Percentiles rank a stretch among this genome's conserved stretches.
These are phyloP conservation scores for Cryptocheilus praepositus DNA, from an alignment of 2,888 invertebrate genomes.

Conservation along the genomic window DNA sequence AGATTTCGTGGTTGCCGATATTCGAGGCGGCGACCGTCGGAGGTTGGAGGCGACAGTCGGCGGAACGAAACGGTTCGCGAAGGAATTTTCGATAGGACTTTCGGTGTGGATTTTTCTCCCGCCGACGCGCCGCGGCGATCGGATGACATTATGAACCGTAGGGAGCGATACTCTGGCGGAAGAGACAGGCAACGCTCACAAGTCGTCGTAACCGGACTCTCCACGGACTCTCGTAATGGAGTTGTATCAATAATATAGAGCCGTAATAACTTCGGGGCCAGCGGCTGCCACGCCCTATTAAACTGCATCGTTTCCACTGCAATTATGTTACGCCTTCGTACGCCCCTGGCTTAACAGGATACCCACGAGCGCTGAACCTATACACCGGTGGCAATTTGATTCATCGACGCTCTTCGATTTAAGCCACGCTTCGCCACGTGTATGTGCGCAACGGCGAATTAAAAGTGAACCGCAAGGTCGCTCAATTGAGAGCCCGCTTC, in stretches of 20 bases:
- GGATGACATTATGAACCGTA: too few species aligned
- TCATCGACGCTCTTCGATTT: constrained; percentile 1
- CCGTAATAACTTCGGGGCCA: constrained; percentile 53
- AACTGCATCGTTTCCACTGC: constrained; percentile 44
- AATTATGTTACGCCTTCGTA: constrained; percentile 46
- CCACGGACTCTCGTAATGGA: constrained; percentile 53
- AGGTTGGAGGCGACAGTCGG: too few species aligned
- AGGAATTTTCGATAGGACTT: too few species aligned
- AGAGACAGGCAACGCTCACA: not conserved
- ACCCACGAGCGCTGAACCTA: constrained; percentile 17
- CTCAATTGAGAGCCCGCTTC: too few species aligned
- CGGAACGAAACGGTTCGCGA: too few species aligned
- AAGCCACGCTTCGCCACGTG: constrained; percentile 2
- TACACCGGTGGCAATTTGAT: constrained; percentile 2
- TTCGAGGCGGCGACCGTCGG: too few species aligned
- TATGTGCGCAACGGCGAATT: not conserved
- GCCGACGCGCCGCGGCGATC: too few species aligned
- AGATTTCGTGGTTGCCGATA: too few species aligned
- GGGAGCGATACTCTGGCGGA: not conserved
- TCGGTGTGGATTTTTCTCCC: too few species aligned
- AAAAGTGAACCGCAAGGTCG: constrained; percentile 6
- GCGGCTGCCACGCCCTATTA: constrained; percentile 54
- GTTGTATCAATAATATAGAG: constrained; percentile 57
- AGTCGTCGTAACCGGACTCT: constrained; percentile 16
- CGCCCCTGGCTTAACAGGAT: constrained; percentile 44